These are phyloP conservation scores for Arrhopalites spinosus DNA, from an alignment of 2,888 invertebrate species.

Conservation along the genomic window DNA sequence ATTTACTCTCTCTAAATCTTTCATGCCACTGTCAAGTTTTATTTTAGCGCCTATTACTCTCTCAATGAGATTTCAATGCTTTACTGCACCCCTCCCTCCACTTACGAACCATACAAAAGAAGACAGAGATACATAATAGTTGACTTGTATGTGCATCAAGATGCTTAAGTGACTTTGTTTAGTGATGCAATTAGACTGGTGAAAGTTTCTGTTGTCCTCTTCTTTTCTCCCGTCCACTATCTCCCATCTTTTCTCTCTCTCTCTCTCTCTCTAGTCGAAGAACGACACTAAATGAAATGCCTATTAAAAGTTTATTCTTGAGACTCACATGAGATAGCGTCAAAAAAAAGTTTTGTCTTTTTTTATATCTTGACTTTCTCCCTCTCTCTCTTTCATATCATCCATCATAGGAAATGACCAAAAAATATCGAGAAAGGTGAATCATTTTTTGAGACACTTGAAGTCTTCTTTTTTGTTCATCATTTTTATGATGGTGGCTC, in stretches of 20 bases:
- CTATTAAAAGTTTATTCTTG: slow-evolving; percentile 24
- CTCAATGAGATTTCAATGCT: slow-evolving; percentile 19
- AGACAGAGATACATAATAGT: neutral
- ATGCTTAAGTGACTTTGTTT: slow-evolving; percentile 12
- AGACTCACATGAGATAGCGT: neutral
- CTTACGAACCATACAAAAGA: too few species aligned
- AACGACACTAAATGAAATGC: slow-evolving; percentile 20
- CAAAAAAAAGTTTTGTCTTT: slow-evolving; percentile 2
- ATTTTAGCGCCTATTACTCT: slow-evolving; percentile 25
- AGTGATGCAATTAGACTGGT: slow-evolving; percentile 29
- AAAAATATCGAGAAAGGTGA: slow-evolving; percentile 11
- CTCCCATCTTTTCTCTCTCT: neutral
- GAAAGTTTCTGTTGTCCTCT: slow-evolving; percentile 22
- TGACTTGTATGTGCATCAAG: neutral
- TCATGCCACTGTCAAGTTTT: slow-evolving; percentile 26
- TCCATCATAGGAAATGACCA: neutral
- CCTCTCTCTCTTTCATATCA: neutral
- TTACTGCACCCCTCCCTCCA: neutral
- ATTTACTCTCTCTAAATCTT: slow-evolving; percentile 15
- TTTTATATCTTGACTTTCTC: neutral
- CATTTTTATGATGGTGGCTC: neutral
- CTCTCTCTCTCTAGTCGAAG: neutral
- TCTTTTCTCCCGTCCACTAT: neutral
- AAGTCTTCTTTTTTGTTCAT: neutral
- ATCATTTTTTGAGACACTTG: slow-evolving; percentile 2